These are phyloP conservation scores for Autographa pulchrina DNA, from an alignment of 2,888 invertebrate genomes.

Conservation along the genomic window DNA sequence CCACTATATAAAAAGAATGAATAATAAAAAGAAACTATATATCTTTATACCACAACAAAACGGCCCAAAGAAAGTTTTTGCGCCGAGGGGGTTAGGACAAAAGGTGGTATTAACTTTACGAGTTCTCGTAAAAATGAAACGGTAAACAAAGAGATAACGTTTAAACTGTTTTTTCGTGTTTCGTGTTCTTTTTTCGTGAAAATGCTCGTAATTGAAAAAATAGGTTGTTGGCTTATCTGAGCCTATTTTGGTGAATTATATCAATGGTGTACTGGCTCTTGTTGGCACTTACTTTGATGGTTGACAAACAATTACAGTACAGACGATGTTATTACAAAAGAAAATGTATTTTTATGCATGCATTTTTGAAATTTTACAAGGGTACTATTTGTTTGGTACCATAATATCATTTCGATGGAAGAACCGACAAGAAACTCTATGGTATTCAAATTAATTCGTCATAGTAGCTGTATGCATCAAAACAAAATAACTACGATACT, in stretches of 20 bases:
- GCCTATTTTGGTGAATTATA: constrained; percentile 18
- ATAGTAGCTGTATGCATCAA: too few relatives aligned
- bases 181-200: constrained; percentile 50
- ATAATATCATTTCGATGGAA: too few relatives aligned
- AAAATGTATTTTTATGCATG: too few relatives aligned
- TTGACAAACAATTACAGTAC: neutral
- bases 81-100: constrained; percentile 70
- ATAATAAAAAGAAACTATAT: constrained; percentile 40
- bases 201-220: constrained; percentile 63
- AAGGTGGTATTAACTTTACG: constrained; percentile 80
- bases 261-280: neutral
- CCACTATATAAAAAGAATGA: constrained; percentile 46
- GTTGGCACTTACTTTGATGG: neutral
- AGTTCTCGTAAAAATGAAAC: constrained; percentile 75
- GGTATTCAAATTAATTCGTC: too few relatives aligned
- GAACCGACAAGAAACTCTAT: too few relatives aligned
- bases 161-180: constrained; percentile 68
- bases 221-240: constrained; percentile 36
- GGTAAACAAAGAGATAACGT: constrained; percentile 76
- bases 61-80: constrained; percentile 62
- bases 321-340: neutral
- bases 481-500: too few relatives aligned
- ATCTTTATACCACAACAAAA: constrained; percentile 51
- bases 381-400: too few relatives aligned
- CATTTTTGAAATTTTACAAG: too few relatives aligned